A percentile compares a stretch with the other conserved stretches of the same genome.
Conservation (phyloP, 37 sponge, comb jelly and placozoan species). For the Ianthella basta region DNA sequence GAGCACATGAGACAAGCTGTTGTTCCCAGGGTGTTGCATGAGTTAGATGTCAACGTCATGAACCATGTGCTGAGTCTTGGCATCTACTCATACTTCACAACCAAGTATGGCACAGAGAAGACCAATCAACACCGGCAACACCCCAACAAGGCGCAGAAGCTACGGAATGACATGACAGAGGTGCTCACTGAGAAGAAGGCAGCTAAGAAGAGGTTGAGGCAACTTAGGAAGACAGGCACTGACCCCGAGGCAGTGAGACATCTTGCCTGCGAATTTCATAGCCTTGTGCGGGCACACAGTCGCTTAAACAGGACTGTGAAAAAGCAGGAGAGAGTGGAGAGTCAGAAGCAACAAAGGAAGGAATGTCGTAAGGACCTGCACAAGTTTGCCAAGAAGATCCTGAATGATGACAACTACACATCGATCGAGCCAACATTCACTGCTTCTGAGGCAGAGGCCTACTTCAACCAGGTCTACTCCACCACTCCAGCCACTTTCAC, state of each 20-base stretch:
- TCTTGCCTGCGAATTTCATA: not conserved
- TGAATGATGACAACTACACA: conserved; percentile 9
- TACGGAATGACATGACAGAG: conserved; percentile 8
- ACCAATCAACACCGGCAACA: not conserved
- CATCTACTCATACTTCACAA: conserved; percentile 24
- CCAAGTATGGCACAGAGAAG: not conserved
- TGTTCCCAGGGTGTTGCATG: not conserved
- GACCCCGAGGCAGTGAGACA: not conserved
- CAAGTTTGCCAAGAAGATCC: conserved; percentile 14
- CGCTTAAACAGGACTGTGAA: not conserved
- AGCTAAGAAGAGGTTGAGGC: conserved; percentile 6
- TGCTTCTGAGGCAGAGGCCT: not conserved
- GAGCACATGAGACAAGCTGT: not conserved
- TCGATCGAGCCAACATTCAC: conserved; percentile 6
- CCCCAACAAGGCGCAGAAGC: not conserved
- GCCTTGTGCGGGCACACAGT: not conserved
- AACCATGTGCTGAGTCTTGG: conserved; percentile 8
- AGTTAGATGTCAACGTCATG: not conserved
- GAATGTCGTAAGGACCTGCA: not conserved
- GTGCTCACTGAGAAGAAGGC: conserved; percentile 3
- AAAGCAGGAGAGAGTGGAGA: not conserved
- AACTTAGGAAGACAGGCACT: not conserved
- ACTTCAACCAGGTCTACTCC: conserved; percentile 13
- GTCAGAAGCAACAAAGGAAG: not conserved
- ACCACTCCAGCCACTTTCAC: not conserved